phyloP scores from a whole-genome alignment of 2,113 vertebrate genomes.

The Aspiorhynchus laticeps region DNA sequence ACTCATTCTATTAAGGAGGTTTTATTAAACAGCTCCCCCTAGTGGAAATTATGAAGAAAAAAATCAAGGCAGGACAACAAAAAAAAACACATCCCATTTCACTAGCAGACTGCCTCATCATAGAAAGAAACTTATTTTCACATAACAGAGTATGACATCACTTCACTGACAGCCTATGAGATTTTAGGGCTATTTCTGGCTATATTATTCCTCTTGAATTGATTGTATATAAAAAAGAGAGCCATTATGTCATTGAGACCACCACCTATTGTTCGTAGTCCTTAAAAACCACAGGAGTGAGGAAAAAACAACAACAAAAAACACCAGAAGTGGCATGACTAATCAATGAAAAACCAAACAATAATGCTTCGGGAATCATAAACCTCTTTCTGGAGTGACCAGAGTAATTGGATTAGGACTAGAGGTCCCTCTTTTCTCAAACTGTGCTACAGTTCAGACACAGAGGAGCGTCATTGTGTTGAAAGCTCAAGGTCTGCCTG shows the following conservation, averaged over 20 bases:
- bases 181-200: constrained; percentile 15
- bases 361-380: constrained; percentile 21
- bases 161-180: not conserved
- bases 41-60: not conserved
- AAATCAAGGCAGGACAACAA: not conserved
- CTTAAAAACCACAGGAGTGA: not conserved
- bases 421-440: not conserved
- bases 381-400: constrained; percentile 11
- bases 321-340: not conserved
- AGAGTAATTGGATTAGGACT: constrained; percentile 38
- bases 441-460: not conserved
- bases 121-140: not conserved
- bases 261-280: not conserved
- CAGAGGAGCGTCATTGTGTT: not conserved
- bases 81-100: not conserved
- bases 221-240: constrained; percentile 24
- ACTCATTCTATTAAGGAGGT: not conserved
- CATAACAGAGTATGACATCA: not conserved
- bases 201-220: constrained; percentile 54
- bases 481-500: not conserved
- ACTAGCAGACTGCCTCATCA: not conserved
- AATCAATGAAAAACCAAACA: constrained; percentile 18
- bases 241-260: constrained; percentile 2
- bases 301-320: too few relatives aligned
- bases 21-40: constrained; percentile 31